Percentiles rank a stretch among this genome's conserved stretches.
Evolutionary conservation across 1,140 invertebrate genomes (phyloP).

Genomic region (Leptinotarsa texana): DNA sequence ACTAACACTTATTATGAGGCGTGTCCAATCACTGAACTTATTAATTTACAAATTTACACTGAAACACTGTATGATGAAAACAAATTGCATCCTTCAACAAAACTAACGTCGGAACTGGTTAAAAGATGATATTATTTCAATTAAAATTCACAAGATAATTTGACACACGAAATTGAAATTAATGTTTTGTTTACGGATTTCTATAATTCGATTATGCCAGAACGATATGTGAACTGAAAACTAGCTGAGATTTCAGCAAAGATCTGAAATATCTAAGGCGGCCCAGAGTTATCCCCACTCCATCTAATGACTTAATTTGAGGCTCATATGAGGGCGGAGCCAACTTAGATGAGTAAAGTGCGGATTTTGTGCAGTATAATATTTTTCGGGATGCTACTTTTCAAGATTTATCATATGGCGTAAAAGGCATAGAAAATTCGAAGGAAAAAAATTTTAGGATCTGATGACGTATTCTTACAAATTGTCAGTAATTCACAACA

Average conservation of each 20-base stretch:
- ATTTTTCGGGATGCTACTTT: background rate
- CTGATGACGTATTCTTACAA: background rate
- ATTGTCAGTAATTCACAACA: background rate
- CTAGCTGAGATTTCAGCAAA: constrained; percentile 29
- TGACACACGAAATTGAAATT: constrained; percentile 28
- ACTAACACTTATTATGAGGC: background rate
- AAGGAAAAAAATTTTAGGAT: background rate
- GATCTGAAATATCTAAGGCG: constrained; percentile 25
- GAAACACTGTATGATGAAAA: constrained; percentile 6
- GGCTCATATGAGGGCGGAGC: constrained; percentile 13
- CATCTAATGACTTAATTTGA: constrained; percentile 27
- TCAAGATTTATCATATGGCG: background rate
- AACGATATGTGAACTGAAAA: constrained; percentile 22
- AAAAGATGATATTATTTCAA: constrained; percentile 21
- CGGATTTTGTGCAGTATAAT: constrained; percentile 1
- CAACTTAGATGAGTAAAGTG: background rate
- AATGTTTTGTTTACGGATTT: constrained; percentile 30
- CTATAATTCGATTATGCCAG: constrained; percentile 24
- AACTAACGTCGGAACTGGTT: background rate
- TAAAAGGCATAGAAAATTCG: background rate
- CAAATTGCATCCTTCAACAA: background rate
- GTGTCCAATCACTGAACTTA: background rate
- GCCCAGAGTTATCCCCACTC: background rate
- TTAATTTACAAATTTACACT: constrained; percentile 1
- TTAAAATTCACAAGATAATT: constrained; percentile 9